phyloP scores from a whole-genome alignment of 2,888 invertebrate species.

The Drosophila austrosaltans region DNA sequence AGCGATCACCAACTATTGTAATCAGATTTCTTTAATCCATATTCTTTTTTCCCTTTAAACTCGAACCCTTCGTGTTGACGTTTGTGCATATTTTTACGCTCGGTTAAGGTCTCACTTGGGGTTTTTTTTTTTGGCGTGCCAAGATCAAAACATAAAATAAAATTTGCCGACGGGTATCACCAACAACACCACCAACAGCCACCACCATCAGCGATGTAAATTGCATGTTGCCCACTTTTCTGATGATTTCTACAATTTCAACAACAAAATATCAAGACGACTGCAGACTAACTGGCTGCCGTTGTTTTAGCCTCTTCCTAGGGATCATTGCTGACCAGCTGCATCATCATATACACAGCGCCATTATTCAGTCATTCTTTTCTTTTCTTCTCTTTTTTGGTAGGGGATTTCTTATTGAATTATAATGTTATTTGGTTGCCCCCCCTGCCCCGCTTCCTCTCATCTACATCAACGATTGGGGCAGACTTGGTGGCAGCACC shows the following conservation, averaged over 20 bases:
- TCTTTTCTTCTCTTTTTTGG: not conserved
- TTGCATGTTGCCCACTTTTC: slow-evolving; percentile 68
- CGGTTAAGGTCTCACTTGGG: slow-evolving; percentile 59
- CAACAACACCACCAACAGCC: slow-evolving; percentile 39
- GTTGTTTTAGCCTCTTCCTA: slow-evolving; percentile 26
- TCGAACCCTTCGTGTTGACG: slow-evolving; percentile 20
- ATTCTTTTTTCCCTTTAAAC: slow-evolving; percentile 8
- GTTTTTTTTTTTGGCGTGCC: slow-evolving; percentile 6
- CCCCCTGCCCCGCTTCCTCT: slow-evolving; percentile 6
- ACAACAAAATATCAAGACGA: slow-evolving; percentile 34
- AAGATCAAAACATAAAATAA: slow-evolving; percentile 58
- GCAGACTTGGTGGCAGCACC: slow-evolving; percentile 56
- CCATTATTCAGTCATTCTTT: slow-evolving; percentile 49
- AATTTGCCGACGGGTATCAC: slow-evolving; percentile 53
- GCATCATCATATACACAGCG: slow-evolving; percentile 46
- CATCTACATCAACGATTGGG: slow-evolving; percentile 58
- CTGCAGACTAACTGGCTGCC: slow-evolving; percentile 71
- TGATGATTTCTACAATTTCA: slow-evolving; percentile 77
- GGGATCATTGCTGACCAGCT: slow-evolving; percentile 28
- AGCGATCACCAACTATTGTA: slow-evolving; percentile 32
- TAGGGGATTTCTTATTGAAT: slow-evolving; percentile 66
- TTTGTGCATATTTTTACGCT: slow-evolving; percentile 70
- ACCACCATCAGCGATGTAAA: slow-evolving; percentile 58
- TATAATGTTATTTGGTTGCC: slow-evolving; percentile 65
- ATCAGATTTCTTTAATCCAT: slow-evolving; percentile 56